Conservation (phyloP, 2,888 invertebrate genomes). For the Bellardia pandia region DNA sequence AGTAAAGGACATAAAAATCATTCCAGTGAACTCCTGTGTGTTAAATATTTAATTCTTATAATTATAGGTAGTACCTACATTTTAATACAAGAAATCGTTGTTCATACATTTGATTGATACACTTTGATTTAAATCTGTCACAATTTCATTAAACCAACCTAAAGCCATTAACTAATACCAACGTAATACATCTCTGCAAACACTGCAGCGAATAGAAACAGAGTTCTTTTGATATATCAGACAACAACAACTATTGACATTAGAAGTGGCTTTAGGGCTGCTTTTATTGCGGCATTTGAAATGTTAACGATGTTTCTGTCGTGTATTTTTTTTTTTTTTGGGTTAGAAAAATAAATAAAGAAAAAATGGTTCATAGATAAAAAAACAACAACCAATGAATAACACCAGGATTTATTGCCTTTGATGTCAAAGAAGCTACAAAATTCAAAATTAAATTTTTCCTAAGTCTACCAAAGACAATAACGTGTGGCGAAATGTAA, state of each 20-base stretch:
- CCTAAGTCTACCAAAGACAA: slow-evolving; percentile 51
- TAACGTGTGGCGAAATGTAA: slow-evolving; percentile 49
- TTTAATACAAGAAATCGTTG: no score
- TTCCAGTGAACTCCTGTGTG: no score
- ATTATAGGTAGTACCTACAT: no score
- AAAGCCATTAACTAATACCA: neutral
- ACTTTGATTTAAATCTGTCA: neutral
- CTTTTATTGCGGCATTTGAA: slow-evolving; percentile 40
- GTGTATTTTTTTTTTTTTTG: slow-evolving; percentile 17
- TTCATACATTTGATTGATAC: neutral
- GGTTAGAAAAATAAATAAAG: slow-evolving; percentile 52
- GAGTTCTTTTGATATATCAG: neutral
- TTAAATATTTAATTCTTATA: no score
- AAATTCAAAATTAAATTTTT: slow-evolving; percentile 70
- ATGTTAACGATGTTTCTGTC: slow-evolving; percentile 48
- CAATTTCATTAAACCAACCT: neutral
- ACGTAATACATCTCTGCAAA: neutral
- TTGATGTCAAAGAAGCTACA: slow-evolving; percentile 69
- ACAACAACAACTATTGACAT: slow-evolving; percentile 55
- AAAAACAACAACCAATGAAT: slow-evolving; percentile 13
- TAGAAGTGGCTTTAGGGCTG: slow-evolving; percentile 55
- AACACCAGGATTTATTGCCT: slow-evolving; percentile 67
- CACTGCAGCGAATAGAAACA: neutral
- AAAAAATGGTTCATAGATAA: neutral
- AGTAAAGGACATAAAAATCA: no score